Evolutionary conservation across 1,140 invertebrate species (phyloP), one percentile per base, ranked within the genome.

Genomic region (Teleopsis dalmanni): DNA sequence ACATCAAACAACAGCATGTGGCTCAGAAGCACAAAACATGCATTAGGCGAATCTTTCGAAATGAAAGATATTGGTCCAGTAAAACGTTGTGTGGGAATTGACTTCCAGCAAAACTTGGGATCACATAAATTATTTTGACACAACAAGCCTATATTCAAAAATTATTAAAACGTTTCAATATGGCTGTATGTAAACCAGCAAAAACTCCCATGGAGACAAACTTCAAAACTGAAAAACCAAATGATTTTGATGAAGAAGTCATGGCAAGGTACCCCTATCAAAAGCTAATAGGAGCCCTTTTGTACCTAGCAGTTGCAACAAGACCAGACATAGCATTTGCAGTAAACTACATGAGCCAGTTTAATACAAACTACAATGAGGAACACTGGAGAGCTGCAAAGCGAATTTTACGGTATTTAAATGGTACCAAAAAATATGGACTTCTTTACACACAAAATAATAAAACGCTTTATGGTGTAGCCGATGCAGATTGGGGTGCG

Each of bases 251-350:
- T n/a, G n/a, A 8, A 22, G n/a, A 6, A 4, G 37, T 23, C 22
- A 22, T 72, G 8, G 44, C 60, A 26, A 45, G 44, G 9, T 35
- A 35, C 33, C 33, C 33, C n/a, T 35, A 35, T 16, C 33, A 35
- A 35, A 35, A 16, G 8, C n/a, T 35, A 35, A 35, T 35, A 35
- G 33, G 33, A 7, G 33, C 33, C 33, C 33, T 35, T 16, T 14
- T 35, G 33, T 35, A 35, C 33, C 18, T 35, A n/a, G 33, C 33
- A 35, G 33, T 35, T 35, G 46, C 46, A 6, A 62, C 70, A 7
- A 41, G 73, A 37, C 72, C 70, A 36, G 73, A 76, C 55, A 64
- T 75, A 22, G 42, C 60, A 9, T 73, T 55, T 48, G 58, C 69
- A 7, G 72, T 76, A 0, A 62, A 47, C 47, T 22, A 50, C 18